phyloP scores from a whole-genome alignment of 2,888 invertebrate genomes.

The Pachydiplax longipennis region DNA sequence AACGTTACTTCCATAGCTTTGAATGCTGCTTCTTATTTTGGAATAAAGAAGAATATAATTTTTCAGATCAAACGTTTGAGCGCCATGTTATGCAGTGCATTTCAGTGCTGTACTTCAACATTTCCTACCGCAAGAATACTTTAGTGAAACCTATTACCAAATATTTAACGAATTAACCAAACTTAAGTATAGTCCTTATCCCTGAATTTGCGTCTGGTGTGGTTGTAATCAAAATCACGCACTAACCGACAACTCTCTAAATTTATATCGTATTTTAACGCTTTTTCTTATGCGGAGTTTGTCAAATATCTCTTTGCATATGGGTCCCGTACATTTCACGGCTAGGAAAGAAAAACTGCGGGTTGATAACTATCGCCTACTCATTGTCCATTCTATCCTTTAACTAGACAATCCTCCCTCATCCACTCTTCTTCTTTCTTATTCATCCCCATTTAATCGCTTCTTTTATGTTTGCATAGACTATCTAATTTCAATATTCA shows the following conservation, averaged over 20 bases:
- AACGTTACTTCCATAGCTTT: no score
- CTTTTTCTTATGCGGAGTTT: not conserved
- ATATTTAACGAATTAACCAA: no score
- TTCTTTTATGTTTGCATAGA: no score
- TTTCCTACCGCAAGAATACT: no score
- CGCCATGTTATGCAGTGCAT: no score
- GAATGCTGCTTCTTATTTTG: no score
- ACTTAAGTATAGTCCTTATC: no score
- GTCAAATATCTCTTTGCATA: not conserved
- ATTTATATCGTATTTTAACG: not conserved
- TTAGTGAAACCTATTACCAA: no score
- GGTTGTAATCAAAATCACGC: not conserved
- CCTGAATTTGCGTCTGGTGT: not conserved
- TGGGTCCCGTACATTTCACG: not conserved
- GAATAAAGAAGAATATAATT: no score
- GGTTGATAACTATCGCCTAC: not conserved
- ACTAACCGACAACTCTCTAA: not conserved
- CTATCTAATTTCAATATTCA: no score
- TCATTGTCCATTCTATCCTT: not conserved
- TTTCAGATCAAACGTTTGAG: no score
- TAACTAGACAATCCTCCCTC: not conserved
- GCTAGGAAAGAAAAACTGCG: not conserved
- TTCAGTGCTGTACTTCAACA: no score
- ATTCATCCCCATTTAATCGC: not conserved
- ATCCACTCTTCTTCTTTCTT: not conserved